phyloP scores from a whole-genome alignment of 2,888 invertebrate genomes.

The Drosophila helvetica region DNA sequence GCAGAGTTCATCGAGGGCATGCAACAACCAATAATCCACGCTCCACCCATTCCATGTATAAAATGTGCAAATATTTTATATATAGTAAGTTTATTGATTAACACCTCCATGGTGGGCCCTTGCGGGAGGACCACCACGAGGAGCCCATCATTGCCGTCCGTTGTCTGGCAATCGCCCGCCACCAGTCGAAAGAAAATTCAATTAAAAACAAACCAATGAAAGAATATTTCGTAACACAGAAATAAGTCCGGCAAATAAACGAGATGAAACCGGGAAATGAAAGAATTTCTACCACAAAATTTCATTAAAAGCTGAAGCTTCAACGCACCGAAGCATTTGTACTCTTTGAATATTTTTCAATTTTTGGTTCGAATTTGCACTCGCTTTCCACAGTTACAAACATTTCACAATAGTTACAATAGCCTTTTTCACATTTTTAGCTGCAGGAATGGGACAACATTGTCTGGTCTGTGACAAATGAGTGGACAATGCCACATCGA shows the following conservation, averaged over 20 bases:
- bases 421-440: neutral
- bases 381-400: neutral
- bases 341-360: neutral
- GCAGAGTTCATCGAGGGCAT: neutral
- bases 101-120: too few species aligned
- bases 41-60: neutral
- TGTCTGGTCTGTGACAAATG: constrained; percentile 16
- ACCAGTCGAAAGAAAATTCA: constrained; percentile 36
- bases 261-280: constrained; percentile 20
- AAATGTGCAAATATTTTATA: neutral
- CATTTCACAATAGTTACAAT: neutral
- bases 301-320: neutral
- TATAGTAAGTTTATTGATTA: neutral
- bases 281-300: constrained; percentile 26
- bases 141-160: neutral
- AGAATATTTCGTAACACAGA: constrained; percentile 42
- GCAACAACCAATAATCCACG: neutral
- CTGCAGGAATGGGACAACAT: neutral
- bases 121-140: constrained; percentile 7
- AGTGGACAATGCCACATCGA: constrained; percentile 31
- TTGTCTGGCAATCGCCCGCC: neutral
- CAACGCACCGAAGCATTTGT: neutral
- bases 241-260: constrained; percentile 26
- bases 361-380: too few species aligned
- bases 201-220: constrained; percentile 60